These are phyloP conservation scores for Temnothorax curvispinosus DNA, from an alignment of 1,140 invertebrate genomes.

Conservation along the genomic window DNA sequence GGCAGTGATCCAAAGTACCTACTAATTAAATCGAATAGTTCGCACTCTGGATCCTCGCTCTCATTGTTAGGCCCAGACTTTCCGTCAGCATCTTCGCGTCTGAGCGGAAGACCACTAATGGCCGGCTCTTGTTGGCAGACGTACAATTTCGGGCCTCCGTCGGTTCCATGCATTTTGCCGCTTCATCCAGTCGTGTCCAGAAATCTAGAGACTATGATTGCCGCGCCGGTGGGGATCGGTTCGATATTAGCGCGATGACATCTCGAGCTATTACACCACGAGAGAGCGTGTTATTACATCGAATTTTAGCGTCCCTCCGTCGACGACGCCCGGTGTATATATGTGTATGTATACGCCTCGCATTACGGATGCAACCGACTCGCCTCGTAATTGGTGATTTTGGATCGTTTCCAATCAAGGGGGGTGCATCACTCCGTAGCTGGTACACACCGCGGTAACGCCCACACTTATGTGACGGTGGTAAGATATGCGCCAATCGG, in stretches of 20 bases:
- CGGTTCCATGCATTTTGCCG: slow-evolving; percentile 30
- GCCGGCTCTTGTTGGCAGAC: slow-evolving; percentile 49
- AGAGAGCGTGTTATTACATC: slow-evolving; percentile 67
- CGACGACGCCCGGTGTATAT: neutral
- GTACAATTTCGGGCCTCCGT: slow-evolving; percentile 49
- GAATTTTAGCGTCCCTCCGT: slow-evolving; percentile 65
- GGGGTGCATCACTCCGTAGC: slow-evolving; percentile 27
- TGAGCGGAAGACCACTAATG: slow-evolving; percentile 56
- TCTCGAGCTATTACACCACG: slow-evolving; percentile 65
- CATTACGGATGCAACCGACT: slow-evolving; percentile 36
- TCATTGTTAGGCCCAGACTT: slow-evolving; percentile 57
- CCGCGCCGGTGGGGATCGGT: slow-evolving; percentile 34
- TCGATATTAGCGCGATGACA: slow-evolving; percentile 77
- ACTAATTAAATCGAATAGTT: slow-evolving; percentile 56
- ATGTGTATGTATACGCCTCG: neutral
- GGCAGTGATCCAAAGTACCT: slow-evolving; percentile 47
- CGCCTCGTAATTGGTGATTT: slow-evolving; percentile 53
- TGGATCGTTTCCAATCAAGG: slow-evolving; percentile 56
- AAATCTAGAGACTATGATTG: slow-evolving; percentile 5
- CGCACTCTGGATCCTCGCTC: slow-evolving; percentile 4
- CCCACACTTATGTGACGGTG: slow-evolving; percentile 16
- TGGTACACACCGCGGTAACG: neutral
- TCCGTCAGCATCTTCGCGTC: slow-evolving; percentile 55
- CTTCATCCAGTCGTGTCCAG: slow-evolving; percentile 30
- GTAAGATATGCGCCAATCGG: slow-evolving; percentile 53